These are phyloP conservation scores for Prunella strophiata DNA, from an alignment of 2,797 vertebrate genomes.

Conservation along the genomic window DNA sequence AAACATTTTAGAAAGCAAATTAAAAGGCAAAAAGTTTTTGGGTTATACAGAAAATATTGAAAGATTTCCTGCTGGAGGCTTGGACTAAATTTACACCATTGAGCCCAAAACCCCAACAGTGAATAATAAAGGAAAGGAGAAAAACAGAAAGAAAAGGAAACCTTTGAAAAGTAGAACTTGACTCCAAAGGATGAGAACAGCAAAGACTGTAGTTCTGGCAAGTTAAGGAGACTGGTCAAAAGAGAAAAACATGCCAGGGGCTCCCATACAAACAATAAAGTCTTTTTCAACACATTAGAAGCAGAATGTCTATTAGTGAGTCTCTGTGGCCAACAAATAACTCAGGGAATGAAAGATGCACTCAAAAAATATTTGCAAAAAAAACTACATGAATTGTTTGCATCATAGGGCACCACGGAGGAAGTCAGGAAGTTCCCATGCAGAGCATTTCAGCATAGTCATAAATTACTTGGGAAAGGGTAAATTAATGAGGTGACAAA, in stretches of 20 bases:
- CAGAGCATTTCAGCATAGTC: background rate
- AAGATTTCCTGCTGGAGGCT: background rate
- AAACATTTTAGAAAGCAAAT: background rate
- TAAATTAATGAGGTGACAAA: slow-evolving; percentile 21
- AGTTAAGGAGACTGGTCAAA: background rate
- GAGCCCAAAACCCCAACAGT: background rate
- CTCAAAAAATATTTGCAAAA: background rate
- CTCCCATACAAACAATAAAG: background rate
- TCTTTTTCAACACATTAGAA: slow-evolving; percentile 44
- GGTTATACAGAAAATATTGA: background rate
- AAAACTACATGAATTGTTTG: slow-evolving; percentile 6
- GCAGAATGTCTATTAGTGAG: slow-evolving; percentile 3
- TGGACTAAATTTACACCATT: background rate
- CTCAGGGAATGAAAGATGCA: background rate
- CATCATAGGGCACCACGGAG: background rate
- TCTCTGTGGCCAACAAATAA: slow-evolving; percentile 39
- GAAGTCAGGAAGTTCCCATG: slow-evolving; percentile 4
- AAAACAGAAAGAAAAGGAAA: background rate
- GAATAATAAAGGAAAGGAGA: background rate
- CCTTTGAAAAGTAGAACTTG: background rate
- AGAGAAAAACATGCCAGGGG: background rate
- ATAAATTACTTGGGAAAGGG: background rate
- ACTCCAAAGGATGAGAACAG: background rate
- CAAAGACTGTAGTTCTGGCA: background rate
- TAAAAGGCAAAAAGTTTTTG: background rate